phyloP scores from a whole-genome alignment of 2,113 vertebrate genomes.

The Callionymus lyra region DNA sequence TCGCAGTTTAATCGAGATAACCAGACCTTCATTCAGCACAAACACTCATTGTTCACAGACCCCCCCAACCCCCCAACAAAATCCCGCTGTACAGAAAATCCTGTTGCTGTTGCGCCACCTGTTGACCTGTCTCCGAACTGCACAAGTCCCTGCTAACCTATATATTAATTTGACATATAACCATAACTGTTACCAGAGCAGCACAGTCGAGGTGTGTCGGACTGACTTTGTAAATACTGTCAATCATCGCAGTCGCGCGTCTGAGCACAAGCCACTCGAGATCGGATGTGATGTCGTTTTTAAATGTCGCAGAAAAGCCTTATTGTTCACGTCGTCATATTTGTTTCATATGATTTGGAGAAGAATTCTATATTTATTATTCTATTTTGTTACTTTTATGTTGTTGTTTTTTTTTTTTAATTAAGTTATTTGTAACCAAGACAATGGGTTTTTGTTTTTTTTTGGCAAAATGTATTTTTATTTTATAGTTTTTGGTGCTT shows the following conservation, averaged over 20 bases:
- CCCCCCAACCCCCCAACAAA: not conserved
- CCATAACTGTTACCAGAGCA: slow-evolving; percentile 38
- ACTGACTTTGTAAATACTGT: slow-evolving; percentile 57
- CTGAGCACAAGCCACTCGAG: slow-evolving; percentile 61
- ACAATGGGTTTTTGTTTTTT: slow-evolving; percentile 49
- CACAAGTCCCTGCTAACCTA: slow-evolving; percentile 36
- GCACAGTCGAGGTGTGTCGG: slow-evolving; percentile 22
- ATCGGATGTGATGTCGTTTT: slow-evolving; percentile 59
- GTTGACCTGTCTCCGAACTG: slow-evolving; percentile 20
- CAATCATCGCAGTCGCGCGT: slow-evolving; percentile 47
- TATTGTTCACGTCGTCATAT: slow-evolving; percentile 61
- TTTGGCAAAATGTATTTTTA: slow-evolving; percentile 48
- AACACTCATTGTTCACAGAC: not conserved
- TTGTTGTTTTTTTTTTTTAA: slow-evolving; percentile 45
- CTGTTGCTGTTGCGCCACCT: slow-evolving; percentile 15
- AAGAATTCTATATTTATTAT: slow-evolving; percentile 48
- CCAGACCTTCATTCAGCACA: not conserved
- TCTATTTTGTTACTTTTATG: slow-evolving; percentile 62
- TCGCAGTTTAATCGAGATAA: slow-evolving; percentile 19
- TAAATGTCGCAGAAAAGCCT: slow-evolving; percentile 59
- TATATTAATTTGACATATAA: slow-evolving; percentile 38
- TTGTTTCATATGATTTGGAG: slow-evolving; percentile 56
- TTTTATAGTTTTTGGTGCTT: slow-evolving; percentile 26
- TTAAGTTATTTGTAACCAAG: slow-evolving; percentile 57
- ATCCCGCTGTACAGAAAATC: slow-evolving; percentile 34